Evolutionary conservation across 2,888 invertebrate species (phyloP).

Genomic region (Elmis aenea): DNA sequence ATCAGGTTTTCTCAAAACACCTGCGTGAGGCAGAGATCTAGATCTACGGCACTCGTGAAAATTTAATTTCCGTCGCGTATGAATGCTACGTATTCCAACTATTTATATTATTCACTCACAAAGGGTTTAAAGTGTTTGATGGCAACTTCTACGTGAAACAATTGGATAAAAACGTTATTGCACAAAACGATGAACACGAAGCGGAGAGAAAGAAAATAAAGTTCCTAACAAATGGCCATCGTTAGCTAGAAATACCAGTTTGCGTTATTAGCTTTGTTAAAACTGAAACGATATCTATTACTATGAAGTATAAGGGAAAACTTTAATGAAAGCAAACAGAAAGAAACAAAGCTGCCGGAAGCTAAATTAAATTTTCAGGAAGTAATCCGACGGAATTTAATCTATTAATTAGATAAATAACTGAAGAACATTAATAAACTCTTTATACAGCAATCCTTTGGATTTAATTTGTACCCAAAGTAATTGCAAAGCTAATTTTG

Average conservation of each 20-base stretch:
- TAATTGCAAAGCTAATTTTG: too few species aligned
- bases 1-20: conserved; percentile 10
- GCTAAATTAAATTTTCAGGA: conserved; percentile 13
- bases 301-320: conserved; percentile 19
- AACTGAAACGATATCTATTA: conserved; percentile 24
- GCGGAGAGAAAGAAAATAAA: conserved; percentile 26
- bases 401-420: too few species aligned
- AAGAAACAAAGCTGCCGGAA: neutral
- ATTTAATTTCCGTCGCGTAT: conserved; percentile 20
- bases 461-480: too few species aligned
- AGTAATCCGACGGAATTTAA: too few species aligned
- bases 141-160: neutral
- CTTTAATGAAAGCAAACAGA: conserved; percentile 10
- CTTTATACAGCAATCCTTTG: too few species aligned
- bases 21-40: conserved; percentile 14
- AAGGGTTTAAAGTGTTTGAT: neutral
- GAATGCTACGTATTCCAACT: conserved; percentile 11
- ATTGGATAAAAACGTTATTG: conserved; percentile 6
- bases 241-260: conserved; percentile 28
- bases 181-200: conserved; percentile 16
- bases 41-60: conserved; percentile 12
- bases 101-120: conserved; percentile 9
- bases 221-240: conserved; percentile 31
- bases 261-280: conserved; percentile 31
- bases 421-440: too few species aligned